Base-by-base conservation (phyloP, 1,140 invertebrate genomes). In the Danaus plexippus region DNA sequence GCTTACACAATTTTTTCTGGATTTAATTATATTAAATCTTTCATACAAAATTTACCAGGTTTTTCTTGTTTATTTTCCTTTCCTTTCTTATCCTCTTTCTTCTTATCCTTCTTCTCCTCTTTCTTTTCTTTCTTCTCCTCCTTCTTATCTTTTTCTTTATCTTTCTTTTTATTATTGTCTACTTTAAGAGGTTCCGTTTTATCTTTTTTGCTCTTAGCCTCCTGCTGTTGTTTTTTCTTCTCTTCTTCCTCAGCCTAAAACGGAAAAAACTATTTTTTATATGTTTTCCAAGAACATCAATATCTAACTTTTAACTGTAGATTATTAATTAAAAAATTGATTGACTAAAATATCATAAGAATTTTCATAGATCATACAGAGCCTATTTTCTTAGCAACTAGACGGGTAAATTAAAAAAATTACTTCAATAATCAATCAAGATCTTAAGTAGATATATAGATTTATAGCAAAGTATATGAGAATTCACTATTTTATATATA, bases 221-320 rank as follows among this genome's bases (percentile, higher is more conserved):
- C 67, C 47, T 64, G 56, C 52, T 74, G 67, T 40, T 75, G 73
- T 49, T 67, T 71, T 50, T 67, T 72, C 42, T 56, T 73, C 22
- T 82, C 77, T 63, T 85, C 82, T 63, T 83, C 80, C 59, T 85
- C 80, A 9, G 76, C 80, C 82, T 85, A 47, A 11, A 61, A 22
- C 18, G 52, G 12, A 11, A 13, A 15, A 13, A 47, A 43, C 47
- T 47, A 47, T 32, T 12, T 13, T 2, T 13, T 12, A 47, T 47
- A 47, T 12, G 12, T 47, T 47, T 15, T 13, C 3, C 9, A 9
- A 52, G 2, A 41, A 52, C 12, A 18, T n/a, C 7, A 41, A 52
- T 18, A 18, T 2, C 18, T 22, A 22, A 22, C 2, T 22, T 22
- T 22, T 22, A 22, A 22, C 18, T 22, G 18, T 22, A 22, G 18